Conservation (phyloP, 1,140 invertebrate species). For the Anagrus nilaparvatae region DNA sequence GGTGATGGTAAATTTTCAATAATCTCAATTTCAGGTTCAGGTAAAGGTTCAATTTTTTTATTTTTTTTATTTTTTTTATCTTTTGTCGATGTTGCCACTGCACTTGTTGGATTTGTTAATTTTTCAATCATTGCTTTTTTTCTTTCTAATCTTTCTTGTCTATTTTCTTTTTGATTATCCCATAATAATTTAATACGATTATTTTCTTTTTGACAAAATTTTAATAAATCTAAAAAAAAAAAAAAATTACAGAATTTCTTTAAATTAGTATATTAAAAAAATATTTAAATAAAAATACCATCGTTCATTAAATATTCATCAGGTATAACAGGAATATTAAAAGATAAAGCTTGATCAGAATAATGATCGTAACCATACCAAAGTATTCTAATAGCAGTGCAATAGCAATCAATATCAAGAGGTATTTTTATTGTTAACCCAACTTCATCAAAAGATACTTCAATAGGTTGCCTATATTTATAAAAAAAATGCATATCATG, state of each 20-base stretch:
- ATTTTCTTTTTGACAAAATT: conserved; percentile 21
- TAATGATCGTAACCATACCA: conserved; percentile 53
- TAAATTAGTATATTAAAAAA: conserved; percentile 3
- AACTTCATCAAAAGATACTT: conserved; percentile 47
- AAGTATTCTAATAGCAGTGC: conserved; percentile 46
- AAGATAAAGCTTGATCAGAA: conserved; percentile 36
- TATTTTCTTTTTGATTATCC: conserved; percentile 25
- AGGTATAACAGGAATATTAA: conserved; percentile 25
- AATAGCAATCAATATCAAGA: conserved; percentile 41
- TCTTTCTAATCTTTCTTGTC: conserved; percentile 24
- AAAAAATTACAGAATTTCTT: conserved; percentile 5
- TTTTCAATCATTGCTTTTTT: conserved; percentile 25
- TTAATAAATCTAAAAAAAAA: conserved; percentile 22
- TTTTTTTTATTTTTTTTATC: too few species aligned
- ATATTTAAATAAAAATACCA: conserved; percentile 18
- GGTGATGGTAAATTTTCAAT: conserved; percentile 28
- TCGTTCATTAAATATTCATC: conserved; percentile 21
- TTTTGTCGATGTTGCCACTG: conserved; percentile 11
- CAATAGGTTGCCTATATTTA: conserved; percentile 36
- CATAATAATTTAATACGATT: conserved; percentile 19
- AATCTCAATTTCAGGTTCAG: conserved; percentile 20
- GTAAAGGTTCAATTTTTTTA: conserved; percentile 20
- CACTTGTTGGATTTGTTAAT: conserved; percentile 21
- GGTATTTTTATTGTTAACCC: conserved; percentile 48
- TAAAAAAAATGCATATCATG: conserved; percentile 8